Base-by-base conservation (phyloP, 1,140 invertebrate genomes). In the Polypedilum vanderplanki region DNA sequence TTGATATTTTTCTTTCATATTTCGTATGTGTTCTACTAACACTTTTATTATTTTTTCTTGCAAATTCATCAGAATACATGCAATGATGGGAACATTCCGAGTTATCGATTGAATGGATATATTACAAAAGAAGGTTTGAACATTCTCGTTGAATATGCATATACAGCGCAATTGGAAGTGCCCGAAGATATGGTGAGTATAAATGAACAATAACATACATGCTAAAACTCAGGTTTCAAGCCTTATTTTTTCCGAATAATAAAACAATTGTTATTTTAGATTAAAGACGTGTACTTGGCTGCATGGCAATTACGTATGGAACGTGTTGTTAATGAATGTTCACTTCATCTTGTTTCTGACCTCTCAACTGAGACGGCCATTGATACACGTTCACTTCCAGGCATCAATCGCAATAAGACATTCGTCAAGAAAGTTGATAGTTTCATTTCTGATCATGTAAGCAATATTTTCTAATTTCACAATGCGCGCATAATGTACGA, bases 141-240 rank as follows among this genome's bases (percentile, higher is more conserved):
- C 76, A 87, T 87, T 75, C 84, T 95, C 7, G 86, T 95, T 33
- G 89, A 94, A 80, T 95, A 91, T 83, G 90, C 90, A 40, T 95
- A 95, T 83, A 93, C 93, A 77, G 84, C 82, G 3, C 81, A 81
- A 40, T 79, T 85, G 65, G 80, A 84, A 74, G 83, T 85, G 57
- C 80, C 81, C 9, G 82, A 83, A 73, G 76, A 80, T 76, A 79
- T 83, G 75, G 84, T 84, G 2, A 20, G 65, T 18, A 20, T 18
- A 1, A 67, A 8, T 33, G 4, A 67, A 67, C 65, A 18, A 74
- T 15, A 41, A 18, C 40, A 41, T 18, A 40, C 41, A 41, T 40
- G 22, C 24, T 33, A 3, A 3, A 5, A 5, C 24, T 33, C 24
- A 33, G 24, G 5, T 33, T 33, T 33, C 24, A 5, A 33, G 24